phyloP scores from a whole-genome alignment of 2,888 invertebrate species.

The Drosophila ustulata region DNA sequence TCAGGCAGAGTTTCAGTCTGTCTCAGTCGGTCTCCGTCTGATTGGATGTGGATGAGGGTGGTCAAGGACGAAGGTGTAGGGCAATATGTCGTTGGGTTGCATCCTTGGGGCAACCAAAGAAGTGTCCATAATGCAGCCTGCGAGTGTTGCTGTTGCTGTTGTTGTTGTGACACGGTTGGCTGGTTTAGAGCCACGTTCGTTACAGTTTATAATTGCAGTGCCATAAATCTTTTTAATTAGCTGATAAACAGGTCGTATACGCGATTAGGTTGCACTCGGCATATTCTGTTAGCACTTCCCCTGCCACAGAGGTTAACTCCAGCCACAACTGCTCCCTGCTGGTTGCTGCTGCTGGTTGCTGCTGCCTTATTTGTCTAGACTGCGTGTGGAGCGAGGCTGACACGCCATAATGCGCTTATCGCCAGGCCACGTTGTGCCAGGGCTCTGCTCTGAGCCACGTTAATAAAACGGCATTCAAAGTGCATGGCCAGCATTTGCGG shows the following conservation, averaged over 20 bases:
- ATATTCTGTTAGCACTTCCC: slow-evolving; percentile 35
- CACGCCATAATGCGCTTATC: slow-evolving; percentile 32
- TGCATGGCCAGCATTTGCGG: slow-evolving; percentile 24
- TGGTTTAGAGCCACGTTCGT: slow-evolving; percentile 3
- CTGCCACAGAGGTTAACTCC: neutral
- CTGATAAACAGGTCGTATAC: slow-evolving; percentile 61
- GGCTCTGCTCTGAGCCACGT: slow-evolving; percentile 6
- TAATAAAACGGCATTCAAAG: slow-evolving; percentile 37
- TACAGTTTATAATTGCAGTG: slow-evolving; percentile 50
- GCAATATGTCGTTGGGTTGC: neutral
- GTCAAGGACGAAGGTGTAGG: slow-evolving; percentile 1
- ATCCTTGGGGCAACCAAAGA: neutral
- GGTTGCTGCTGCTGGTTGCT: slow-evolving; percentile 1
- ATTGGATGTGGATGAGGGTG: neutral
- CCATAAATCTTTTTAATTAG: slow-evolving; percentile 67
- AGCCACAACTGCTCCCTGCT: neutral
- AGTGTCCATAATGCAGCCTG: slow-evolving; percentile 2
- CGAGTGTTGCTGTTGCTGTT: slow-evolving; percentile 10
- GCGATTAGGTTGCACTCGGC: slow-evolving; percentile 39
- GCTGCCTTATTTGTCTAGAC: slow-evolving; percentile 29
- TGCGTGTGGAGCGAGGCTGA: slow-evolving; percentile 6
- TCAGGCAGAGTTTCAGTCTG: neutral
- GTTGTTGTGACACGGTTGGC: slow-evolving; percentile 20
- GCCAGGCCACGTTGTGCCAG: neutral
- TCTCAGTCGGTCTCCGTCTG: no score